These are phyloP conservation scores for Ormyrus rosae DNA, from an alignment of 2,888 invertebrate genomes.

Conservation along the genomic window DNA sequence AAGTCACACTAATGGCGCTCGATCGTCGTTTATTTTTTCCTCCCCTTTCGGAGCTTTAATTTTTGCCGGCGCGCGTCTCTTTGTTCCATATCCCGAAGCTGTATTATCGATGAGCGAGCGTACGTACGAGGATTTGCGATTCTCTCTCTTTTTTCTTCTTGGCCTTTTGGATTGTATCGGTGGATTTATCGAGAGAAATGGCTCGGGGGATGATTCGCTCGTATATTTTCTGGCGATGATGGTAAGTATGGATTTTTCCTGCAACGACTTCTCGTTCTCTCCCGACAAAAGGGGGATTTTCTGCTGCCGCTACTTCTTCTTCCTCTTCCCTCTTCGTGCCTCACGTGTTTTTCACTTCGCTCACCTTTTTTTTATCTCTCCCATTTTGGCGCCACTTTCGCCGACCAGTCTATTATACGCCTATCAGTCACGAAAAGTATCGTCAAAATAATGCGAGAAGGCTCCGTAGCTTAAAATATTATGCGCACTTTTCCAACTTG, in stretches of 20 bases:
- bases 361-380: not conserved
- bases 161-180: conserved; percentile 41
- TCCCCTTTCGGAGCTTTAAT: conserved; percentile 22
- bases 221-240: conserved; percentile 53
- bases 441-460: conserved; percentile 12
- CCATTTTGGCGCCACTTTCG: not conserved
- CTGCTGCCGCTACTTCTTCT: conserved; percentile 10
- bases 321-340: not conserved
- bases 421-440: conserved; percentile 30
- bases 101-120: not conserved
- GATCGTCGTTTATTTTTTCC: not conserved
- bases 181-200: conserved; percentile 50
- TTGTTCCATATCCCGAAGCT: not conserved
- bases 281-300: conserved; percentile 33
- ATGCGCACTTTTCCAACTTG: conserved; percentile 8
- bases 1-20: conserved; percentile 41
- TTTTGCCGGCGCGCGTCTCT: conserved; percentile 9
- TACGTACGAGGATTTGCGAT: conserved; percentile 25
- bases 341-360: not conserved
- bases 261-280: conserved; percentile 4
- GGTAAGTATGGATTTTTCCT: conserved; percentile 50
- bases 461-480: conserved; percentile 31
- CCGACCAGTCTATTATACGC: conserved; percentile 2
- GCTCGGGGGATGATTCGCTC: conserved; percentile 47
- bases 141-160: not conserved